Conservation (phyloP, 2,888 invertebrate species). For the Parascotia fuliginaria region DNA sequence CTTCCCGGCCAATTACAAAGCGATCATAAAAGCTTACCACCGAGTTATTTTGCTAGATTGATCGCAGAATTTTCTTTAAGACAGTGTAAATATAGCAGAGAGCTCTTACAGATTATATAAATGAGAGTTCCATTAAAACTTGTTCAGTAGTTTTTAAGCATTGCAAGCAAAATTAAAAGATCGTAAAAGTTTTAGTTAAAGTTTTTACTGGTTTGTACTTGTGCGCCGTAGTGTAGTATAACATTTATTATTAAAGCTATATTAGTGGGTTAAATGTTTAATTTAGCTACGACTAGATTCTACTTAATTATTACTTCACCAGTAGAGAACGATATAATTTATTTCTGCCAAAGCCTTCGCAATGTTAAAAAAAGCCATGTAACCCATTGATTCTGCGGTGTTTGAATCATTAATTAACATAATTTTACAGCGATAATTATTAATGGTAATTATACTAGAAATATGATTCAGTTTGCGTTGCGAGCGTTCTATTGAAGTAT, state of each 20-base stretch:
- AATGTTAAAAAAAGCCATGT: too few species aligned
- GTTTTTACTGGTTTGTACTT: neutral
- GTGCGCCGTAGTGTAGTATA: neutral
- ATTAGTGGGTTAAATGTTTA: neutral
- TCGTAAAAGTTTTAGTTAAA: constrained; percentile 6
- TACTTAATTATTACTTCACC: too few species aligned
- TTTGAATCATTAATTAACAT: too few species aligned
- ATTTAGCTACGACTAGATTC: too few species aligned
- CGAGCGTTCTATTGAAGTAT: too few species aligned
- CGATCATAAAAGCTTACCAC: constrained; percentile 10
- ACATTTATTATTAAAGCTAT: neutral
- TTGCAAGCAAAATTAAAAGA: constrained; percentile 23
- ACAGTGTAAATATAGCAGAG: constrained; percentile 21
- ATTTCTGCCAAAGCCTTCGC: too few species aligned
- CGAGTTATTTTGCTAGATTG: constrained; percentile 17
- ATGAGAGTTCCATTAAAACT: constrained; percentile 45
- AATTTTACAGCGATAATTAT: too few species aligned
- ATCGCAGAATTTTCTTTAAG: constrained; percentile 32
- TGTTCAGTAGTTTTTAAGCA: constrained; percentile 35
- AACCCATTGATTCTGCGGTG: too few species aligned
- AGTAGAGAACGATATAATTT: too few species aligned
- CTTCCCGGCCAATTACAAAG: constrained; percentile 19
- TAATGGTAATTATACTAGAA: too few species aligned
- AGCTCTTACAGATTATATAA: constrained; percentile 33
- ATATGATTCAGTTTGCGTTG: too few species aligned